Evolutionary conservation across 2,113 vertebrate species (phyloP).

Genomic region (Pycnonotus jocosus): DNA sequence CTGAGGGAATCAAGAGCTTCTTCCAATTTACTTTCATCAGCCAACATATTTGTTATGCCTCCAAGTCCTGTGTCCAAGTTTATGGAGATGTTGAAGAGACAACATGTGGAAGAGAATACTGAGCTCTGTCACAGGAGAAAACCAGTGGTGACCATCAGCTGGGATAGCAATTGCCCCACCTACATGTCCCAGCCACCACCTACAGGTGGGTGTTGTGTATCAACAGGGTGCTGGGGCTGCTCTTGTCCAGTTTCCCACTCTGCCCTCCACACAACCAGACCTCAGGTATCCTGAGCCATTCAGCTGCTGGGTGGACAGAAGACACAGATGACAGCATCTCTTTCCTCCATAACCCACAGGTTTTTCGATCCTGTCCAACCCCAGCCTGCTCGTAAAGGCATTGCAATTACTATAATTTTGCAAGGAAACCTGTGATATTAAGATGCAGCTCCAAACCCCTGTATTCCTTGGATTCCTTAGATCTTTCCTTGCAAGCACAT

Average conservation of each 20-base stretch:
- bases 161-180: background rate
- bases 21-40: background rate
- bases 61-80: fast-evolving
- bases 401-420: background rate
- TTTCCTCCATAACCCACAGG: background rate
- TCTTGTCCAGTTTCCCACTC: background rate
- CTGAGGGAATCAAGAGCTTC: background rate
- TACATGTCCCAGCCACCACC: background rate
- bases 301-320: background rate
- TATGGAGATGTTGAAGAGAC: background rate
- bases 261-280: fast-evolving
- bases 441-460: background rate
- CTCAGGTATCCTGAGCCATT: background rate
- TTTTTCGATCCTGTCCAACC: background rate
- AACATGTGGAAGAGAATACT: background rate
- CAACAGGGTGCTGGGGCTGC: background rate
- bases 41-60: background rate
- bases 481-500: fast-evolving
- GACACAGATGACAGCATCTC: background rate
- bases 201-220: background rate
- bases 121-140: background rate
- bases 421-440: background rate
- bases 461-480: background rate
- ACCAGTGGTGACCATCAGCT: background rate
- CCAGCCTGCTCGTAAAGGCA: background rate